Evolutionary conservation across 2,113 vertebrate species (phyloP), one percentile per base, ranked within the genome.

Genomic region (Istiophorus platypterus): DNA sequence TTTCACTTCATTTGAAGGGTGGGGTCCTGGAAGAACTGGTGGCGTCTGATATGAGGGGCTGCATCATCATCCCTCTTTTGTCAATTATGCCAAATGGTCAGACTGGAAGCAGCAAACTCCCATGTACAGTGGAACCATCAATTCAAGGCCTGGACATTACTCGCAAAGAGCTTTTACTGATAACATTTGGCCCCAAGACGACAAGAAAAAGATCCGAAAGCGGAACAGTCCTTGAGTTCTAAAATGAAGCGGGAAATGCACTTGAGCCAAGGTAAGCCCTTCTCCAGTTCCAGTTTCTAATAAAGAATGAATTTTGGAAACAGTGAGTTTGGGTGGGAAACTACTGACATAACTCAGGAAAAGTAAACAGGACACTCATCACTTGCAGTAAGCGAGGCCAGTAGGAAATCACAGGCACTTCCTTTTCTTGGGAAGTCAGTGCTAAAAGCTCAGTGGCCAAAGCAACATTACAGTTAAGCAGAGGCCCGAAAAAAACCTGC

Each of bases 361-460:
- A 89, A 65, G 84, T 58, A 85, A 90, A 89, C 78, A 84, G 76
- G 82, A 85, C 34, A 82, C 13, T 66, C 86, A 79, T 84, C 84
- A 85, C 61, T 17, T 56, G 49, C 62, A 24, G 45, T 69, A 51
- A 67, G 72, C 22, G 11, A 65, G 52, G 57, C 52, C 78, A 37
- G 29, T n/a, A 80, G 78, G 78, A 88, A 91, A 90, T 88, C 72
- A 64, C 56, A n/a, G 65, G 49, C 41, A 64, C 77, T 89, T 90
- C 87, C 84, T 72, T 87, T 79, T 65, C 47, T 81, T 13, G 5
- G 56, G 57, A 82, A 13, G 42, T 71, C 20, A 61, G 39, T 27
- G 34, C 26, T 24, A 76, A 71, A 76, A 26, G 15, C 31, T 76
- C 26, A 14, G 12, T 39, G 26, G 31, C 24, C 22, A 51, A 79